Conservation (phyloP, 2,888 invertebrate species). For the Lacanobia wlatinum region DNA sequence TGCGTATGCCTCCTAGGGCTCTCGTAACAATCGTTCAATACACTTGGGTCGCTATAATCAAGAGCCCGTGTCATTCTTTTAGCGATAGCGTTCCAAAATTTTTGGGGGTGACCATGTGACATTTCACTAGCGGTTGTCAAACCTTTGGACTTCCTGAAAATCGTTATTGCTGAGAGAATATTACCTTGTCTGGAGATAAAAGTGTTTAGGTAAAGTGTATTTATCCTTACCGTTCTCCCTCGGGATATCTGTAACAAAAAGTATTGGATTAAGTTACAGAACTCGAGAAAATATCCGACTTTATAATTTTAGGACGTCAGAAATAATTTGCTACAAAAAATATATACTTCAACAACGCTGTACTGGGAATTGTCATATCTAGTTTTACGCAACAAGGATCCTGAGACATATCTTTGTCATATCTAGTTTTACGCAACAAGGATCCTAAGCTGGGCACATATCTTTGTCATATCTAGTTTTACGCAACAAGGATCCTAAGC, state of each 20-base stretch:
- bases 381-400: neutral
- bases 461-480: no score
- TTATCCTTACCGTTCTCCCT: conserved; percentile 35
- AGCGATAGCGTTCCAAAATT: no score
- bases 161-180: no score
- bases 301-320: neutral
- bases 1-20: no score
- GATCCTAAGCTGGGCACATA: neutral
- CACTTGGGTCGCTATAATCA: no score
- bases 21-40: neutral
- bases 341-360: neutral
- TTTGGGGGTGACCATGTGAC: no score
- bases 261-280: conserved; percentile 5
- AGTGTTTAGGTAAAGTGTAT: neutral
- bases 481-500: no score
- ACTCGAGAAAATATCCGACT: neutral
- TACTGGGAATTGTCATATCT: neutral
- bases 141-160: no score
- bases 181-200: no score
- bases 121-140: no score
- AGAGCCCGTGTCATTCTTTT: no score
- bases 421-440: no score
- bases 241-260: conserved; percentile 35
- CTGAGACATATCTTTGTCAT: neutral
- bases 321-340: neutral